Conservation (phyloP, 1,140 invertebrate genomes). For the Drosophila sproati region DNA sequence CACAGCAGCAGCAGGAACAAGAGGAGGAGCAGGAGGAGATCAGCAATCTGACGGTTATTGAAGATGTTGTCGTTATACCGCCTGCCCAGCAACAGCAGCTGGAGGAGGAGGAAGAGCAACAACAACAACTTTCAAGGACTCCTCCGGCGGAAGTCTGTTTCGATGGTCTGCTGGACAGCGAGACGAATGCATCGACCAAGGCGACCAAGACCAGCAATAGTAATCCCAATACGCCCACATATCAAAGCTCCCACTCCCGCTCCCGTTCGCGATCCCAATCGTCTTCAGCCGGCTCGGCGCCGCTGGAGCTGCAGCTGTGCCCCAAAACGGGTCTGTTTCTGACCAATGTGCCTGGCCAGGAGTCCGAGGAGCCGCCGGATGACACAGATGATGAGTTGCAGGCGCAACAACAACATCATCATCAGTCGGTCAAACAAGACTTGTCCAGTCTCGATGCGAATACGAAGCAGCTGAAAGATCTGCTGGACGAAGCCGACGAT, state of each 20-base stretch:
- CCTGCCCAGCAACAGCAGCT: slow-evolving; percentile 31
- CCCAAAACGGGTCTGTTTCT: slow-evolving; percentile 78
- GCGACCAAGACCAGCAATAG: slow-evolving; percentile 64
- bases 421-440: slow-evolving; percentile 1
- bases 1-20: slow-evolving; percentile 11
- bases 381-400: slow-evolving; percentile 20
- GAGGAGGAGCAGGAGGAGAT: slow-evolving; percentile 4
- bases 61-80: slow-evolving; percentile 62
- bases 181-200: slow-evolving; percentile 66
- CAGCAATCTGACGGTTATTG: slow-evolving; percentile 48
- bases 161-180: slow-evolving; percentile 65
- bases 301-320: slow-evolving; percentile 72
- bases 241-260: slow-evolving; percentile 59
- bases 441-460: slow-evolving; percentile 63
- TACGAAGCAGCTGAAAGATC: slow-evolving; percentile 81
- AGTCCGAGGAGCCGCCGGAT: slow-evolving; percentile 2
- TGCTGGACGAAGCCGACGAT: slow-evolving; percentile 83
- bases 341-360: slow-evolving; percentile 36
- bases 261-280: slow-evolving; percentile 1
- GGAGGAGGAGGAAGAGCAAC: slow-evolving; percentile 1
- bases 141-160: slow-evolving; percentile 42
- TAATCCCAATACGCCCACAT: slow-evolving; percentile 70
- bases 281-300: slow-evolving; percentile 42
- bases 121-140: background rate
- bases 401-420: background rate